These are phyloP conservation scores for Cossypha niveicapilla DNA, from an alignment of 2,797 vertebrate species.

Conservation along the genomic window DNA sequence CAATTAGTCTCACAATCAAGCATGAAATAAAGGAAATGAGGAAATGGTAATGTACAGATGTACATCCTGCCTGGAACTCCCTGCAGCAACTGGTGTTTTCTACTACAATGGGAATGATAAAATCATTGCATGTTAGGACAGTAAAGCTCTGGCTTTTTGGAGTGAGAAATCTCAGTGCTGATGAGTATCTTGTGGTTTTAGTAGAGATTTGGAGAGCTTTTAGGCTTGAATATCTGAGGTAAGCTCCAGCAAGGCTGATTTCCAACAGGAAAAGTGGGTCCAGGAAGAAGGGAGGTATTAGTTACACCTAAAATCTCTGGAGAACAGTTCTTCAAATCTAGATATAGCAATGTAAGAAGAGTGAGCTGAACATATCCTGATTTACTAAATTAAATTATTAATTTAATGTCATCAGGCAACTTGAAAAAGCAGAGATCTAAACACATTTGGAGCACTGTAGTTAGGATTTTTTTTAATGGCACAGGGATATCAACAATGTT, in stretches of 20 bases:
- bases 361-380: neutral
- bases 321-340: conserved; percentile 26
- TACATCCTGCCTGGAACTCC: neutral
- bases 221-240: conserved; percentile 27
- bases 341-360: conserved; percentile 11
- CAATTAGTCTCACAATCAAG: neutral
- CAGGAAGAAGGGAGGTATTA: conserved; percentile 48
- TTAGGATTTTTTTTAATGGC: neutral
- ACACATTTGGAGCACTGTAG: neutral
- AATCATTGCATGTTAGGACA: conserved; percentile 23
- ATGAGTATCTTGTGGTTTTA: conserved; percentile 41
- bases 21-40: neutral
- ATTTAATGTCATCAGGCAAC: neutral
- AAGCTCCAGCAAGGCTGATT: conserved; percentile 16
- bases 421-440: neutral
- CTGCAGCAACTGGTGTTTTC: conserved; percentile 11
- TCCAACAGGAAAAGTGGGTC: conserved; percentile 51
- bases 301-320: conserved; percentile 51
- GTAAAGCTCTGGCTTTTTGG: neutral
- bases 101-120: conserved; percentile 22
- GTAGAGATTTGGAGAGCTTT: conserved; percentile 59
- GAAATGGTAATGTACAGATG: neutral
- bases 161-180: conserved; percentile 4
- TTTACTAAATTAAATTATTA: neutral
- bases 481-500: neutral